These are phyloP conservation scores for Dicentrarchus labrax DNA, from an alignment of 2,113 vertebrate species.

Conservation along the genomic window DNA sequence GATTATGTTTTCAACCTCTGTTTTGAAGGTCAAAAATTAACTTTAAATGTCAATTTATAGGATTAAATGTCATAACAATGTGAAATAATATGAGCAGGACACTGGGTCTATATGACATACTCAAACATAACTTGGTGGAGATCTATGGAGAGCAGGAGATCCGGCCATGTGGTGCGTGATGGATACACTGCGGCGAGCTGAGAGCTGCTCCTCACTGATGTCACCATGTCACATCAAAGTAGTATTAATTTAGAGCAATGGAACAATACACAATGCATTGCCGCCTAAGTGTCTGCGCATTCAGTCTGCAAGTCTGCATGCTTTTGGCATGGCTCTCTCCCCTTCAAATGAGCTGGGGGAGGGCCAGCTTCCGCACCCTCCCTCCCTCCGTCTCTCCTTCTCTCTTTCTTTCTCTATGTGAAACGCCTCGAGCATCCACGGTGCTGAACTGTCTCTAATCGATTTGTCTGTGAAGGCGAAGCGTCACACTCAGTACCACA, in stretches of 20 bases:
- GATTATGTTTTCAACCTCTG: background rate
- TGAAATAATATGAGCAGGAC: background rate
- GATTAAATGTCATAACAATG: background rate
- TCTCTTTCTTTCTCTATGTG: slow-evolving; percentile 82
- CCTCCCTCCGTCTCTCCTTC: slow-evolving; percentile 6
- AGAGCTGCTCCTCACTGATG: background rate
- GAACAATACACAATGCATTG: slow-evolving; percentile 42
- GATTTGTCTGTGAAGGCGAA: slow-evolving; percentile 96
- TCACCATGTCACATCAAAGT: slow-evolving; percentile 21
- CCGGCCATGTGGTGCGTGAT: no score
- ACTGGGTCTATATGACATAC: background rate
- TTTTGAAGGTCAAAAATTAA: no score
- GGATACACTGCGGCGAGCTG: background rate
- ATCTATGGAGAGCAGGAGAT: no score
- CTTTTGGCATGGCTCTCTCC: slow-evolving; percentile 17
- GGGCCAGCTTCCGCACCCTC: slow-evolving; percentile 43
- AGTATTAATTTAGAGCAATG: slow-evolving; percentile 13
- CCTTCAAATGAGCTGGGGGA: slow-evolving; percentile 60
- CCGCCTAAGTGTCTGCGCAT: slow-evolving; percentile 16
- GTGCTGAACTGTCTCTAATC: slow-evolving; percentile 97
- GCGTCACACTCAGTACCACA: slow-evolving; percentile 82
- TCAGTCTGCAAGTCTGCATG: slow-evolving; percentile 45
- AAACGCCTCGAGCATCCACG: slow-evolving; percentile 91
- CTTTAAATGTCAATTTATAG: background rate
- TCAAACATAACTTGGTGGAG: background rate